Conservation (phyloP, 1,140 invertebrate species). For the Pseudachorutes palmiensis region DNA sequence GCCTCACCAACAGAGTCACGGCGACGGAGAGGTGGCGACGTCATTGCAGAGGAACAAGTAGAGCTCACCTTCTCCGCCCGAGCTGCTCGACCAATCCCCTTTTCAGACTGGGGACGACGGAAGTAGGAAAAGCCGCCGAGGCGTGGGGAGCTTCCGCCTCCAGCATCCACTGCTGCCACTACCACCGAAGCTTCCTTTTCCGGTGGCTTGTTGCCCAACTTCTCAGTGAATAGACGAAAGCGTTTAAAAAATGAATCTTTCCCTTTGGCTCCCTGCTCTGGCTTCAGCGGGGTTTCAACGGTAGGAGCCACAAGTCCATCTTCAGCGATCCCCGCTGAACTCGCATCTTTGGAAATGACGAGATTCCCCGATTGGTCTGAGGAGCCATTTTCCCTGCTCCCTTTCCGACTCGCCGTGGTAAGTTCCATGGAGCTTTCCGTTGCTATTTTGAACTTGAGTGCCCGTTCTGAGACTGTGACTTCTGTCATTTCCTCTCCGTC, state of each 20-base stretch:
- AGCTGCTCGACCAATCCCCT: background rate
- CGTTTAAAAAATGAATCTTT: conserved; percentile 36
- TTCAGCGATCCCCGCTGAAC: background rate
- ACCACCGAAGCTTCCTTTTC: conserved; percentile 14
- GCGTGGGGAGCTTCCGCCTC: conserved; percentile 4
- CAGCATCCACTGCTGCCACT: background rate
- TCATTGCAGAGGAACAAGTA: background rate
- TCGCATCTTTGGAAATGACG: background rate
- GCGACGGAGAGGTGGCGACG: conserved; percentile 1
- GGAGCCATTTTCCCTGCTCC: conserved; percentile 46
- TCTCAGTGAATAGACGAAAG: conserved; percentile 35
- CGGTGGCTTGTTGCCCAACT: conserved; percentile 20
- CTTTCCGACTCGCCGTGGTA: conserved; percentile 47
- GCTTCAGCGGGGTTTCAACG: background rate
- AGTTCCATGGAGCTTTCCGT: conserved; percentile 51
- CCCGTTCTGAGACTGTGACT: conserved; percentile 65
- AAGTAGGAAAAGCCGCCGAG: background rate
- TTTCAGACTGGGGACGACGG: background rate
- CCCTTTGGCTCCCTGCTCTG: conserved; percentile 25
- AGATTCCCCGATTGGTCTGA: conserved; percentile 24
- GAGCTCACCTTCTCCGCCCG: conserved; percentile 7
- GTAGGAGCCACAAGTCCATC: background rate
- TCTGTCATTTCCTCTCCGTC: conserved; percentile 57
- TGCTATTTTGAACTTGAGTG: conserved; percentile 53
- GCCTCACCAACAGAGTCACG: background rate